Conservation (phyloP, 2,797 vertebrate species). For the Sebastes iracundus region DNA sequence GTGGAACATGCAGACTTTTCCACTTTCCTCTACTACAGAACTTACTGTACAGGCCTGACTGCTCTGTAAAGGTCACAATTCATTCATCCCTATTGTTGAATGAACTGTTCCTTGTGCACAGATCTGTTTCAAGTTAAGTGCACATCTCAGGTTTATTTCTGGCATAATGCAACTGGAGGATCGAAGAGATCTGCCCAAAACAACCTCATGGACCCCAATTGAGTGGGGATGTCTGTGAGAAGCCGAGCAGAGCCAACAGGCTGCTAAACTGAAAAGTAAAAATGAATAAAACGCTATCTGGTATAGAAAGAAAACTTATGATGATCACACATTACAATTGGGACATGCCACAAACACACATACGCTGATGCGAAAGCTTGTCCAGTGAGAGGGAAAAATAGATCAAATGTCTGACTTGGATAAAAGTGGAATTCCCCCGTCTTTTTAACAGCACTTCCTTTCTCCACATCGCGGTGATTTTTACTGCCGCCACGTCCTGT, state of each 20-base stretch:
- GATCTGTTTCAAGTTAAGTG: neutral
- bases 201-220: conserved; percentile 4
- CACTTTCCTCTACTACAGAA: neutral
- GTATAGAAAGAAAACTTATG: neutral
- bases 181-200: conserved; percentile 33
- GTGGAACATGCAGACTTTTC: conserved; percentile 9
- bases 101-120: neutral
- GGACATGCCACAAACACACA: neutral
- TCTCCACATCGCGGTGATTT: conserved; percentile 4
- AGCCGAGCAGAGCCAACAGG: neutral
- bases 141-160: conserved; percentile 58
- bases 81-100: conserved; percentile 35
- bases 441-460: conserved; percentile 19
- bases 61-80: conserved; percentile 7
- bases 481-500: conserved; percentile 14
- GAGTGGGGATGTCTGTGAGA: conserved; percentile 23
- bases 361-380: neutral
- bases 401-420: conserved; percentile 1
- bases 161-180: conserved; percentile 39
- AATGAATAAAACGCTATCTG: neutral
- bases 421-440: conserved; percentile 44
- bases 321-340: neutral
- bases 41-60: neutral
- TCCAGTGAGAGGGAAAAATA: neutral
- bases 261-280: neutral